phyloP scores from a whole-genome alignment of 92 coral and sea anemone species.

The Epizoanthus scotinus region DNA sequence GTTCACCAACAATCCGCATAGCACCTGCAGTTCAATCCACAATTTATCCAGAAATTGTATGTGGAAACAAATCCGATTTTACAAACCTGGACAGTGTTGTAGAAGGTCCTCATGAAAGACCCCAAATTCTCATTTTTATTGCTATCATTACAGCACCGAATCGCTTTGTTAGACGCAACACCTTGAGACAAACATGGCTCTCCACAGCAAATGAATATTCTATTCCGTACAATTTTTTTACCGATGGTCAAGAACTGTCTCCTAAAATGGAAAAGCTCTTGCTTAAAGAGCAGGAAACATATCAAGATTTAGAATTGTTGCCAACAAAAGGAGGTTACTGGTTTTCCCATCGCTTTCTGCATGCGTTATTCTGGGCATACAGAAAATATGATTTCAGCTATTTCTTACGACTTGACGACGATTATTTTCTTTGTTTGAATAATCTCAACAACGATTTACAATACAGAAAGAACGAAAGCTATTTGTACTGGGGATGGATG shows the following conservation, averaged over 20 bases:
- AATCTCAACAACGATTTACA: conserved; percentile 39
- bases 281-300: conserved; percentile 1
- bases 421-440: conserved; percentile 47
- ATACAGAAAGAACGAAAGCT: conserved; percentile 35
- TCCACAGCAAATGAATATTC: conserved; percentile 25
- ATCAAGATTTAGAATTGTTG: conserved; percentile 25
- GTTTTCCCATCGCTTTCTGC: conserved; percentile 38
- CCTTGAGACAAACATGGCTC: conserved; percentile 36
- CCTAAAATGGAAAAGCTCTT: not conserved
- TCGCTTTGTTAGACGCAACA: conserved; percentile 25
- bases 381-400: conserved; percentile 30
- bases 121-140: conserved; percentile 39
- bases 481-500: conserved; percentile 49
- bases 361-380: conserved; percentile 40
- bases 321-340: conserved; percentile 23
- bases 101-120: not conserved
- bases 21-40: no score
- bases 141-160: conserved; percentile 29
- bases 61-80: no score
- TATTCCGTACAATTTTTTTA: conserved; percentile 33
- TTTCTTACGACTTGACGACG: conserved; percentile 44
- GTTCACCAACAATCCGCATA: no score
- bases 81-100: no score
- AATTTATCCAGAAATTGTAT: no score
- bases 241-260: conserved; percentile 39